Conservation (phyloP, 2,113 vertebrate genomes). For the Malurus alboscapulatus region DNA sequence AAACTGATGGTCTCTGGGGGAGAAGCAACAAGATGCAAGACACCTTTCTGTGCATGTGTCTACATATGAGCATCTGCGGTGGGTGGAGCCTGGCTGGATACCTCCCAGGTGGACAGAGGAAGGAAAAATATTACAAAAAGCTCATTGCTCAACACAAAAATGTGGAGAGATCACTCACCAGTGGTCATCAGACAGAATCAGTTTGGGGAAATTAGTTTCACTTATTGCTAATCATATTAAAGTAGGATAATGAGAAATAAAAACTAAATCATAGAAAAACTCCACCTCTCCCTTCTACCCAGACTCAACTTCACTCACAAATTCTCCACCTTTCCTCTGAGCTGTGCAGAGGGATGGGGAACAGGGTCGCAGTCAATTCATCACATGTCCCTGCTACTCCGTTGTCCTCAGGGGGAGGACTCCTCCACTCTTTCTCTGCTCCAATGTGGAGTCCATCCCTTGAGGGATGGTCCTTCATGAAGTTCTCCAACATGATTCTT, state of each 20-base stretch:
- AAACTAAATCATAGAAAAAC: neutral
- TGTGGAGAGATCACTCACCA: neutral
- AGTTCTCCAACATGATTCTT: neutral
- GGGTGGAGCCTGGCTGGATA: neutral
- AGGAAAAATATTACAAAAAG: neutral
- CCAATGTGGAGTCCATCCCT: neutral
- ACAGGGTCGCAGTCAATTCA: neutral
- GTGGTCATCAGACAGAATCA: neutral
- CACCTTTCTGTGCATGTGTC: neutral
- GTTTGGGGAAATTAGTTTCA: accelerated
- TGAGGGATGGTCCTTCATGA: neutral
- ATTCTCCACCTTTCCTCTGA: neutral
- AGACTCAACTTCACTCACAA: neutral
- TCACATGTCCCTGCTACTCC: neutral
- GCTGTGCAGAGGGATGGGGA: neutral
- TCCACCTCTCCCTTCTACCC: neutral
- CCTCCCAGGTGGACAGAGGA: accelerated
- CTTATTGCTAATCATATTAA: neutral
- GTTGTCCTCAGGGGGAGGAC: neutral
- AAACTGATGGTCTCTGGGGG: neutral
- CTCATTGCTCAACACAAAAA: neutral
- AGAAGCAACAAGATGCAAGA: neutral
- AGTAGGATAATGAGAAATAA: neutral
- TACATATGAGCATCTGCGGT: neutral
- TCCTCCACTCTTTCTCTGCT: neutral